phyloP scores from a whole-genome alignment of 92 coral and sea anemone species.

The Meandrina meandrites region DNA sequence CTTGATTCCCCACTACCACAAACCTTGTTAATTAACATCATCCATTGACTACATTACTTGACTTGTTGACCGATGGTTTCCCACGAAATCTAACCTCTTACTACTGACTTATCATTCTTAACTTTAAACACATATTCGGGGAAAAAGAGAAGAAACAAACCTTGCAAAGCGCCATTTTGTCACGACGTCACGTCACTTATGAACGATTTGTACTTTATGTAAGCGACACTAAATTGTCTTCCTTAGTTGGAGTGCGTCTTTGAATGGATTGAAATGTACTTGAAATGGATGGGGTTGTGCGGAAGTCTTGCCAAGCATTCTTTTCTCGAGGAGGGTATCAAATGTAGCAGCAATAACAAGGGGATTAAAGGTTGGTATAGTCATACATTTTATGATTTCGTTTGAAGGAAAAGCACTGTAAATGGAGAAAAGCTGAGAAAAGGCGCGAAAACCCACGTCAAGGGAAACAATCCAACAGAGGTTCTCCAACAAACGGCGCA shows the following conservation, averaged over 20 bases:
- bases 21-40: background rate
- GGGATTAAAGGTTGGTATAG: too few relatives aligned
- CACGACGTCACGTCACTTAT: background rate
- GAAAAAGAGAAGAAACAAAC: slow-evolving; percentile 15
- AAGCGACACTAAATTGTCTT: background rate
- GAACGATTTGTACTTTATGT: background rate
- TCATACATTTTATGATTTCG: too few relatives aligned
- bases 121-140: background rate
- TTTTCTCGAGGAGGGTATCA: too few relatives aligned
- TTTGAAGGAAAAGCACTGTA: too few relatives aligned
- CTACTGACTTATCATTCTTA: background rate
- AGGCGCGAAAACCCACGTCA: too few relatives aligned
- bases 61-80: background rate
- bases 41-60: background rate
- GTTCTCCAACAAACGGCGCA: too few relatives aligned
- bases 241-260: background rate
- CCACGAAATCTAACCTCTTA: background rate
- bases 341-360: too few relatives aligned
- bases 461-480: too few relatives aligned
- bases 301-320: too few relatives aligned
- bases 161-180: slow-evolving; percentile 30
- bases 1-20: too few relatives aligned
- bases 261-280: background rate
- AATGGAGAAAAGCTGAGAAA: too few relatives aligned
- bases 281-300: too few relatives aligned